Evolutionary conservation across 2,888 invertebrate species (phyloP), one percentile per base, ranked within the genome.

Genomic region (Cetonia aurata): DNA sequence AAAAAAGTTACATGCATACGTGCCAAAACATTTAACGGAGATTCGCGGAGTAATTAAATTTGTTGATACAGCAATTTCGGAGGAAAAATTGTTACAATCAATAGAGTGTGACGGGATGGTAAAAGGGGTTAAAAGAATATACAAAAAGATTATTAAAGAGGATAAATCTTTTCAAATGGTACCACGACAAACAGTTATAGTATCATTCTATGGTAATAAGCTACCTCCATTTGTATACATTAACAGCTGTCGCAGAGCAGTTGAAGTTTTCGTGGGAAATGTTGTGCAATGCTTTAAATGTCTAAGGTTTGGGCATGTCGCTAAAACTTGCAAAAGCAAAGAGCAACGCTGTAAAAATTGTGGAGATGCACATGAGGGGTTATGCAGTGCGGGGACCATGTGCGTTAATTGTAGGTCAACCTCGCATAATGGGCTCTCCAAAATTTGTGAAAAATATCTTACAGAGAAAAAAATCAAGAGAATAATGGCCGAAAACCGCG

Each of bases 11-110:
- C 19, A 0, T 10, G 13, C 17, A 6, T 53, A 53, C 19, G 31
- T 25, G 4, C 12, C 53, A 6, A 53, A 53, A 53, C 31, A 53
- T 31, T 12, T 6, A 53, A 25, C 25, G 3, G 52, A 52, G 9
- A 25, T 52, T 25, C 17, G 17, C 8, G 53, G 53, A 9, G 53
- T 53, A 6, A 25, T 31, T 53, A 53, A 19, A 25, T 53, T 19
- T 52, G 10, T 52, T 19, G 52, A 53, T 25, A 53, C n/a, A 3
- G 6, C 12, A 1, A 53, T 53, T 52, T 19, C 52, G 2, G 53
- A 31, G 19, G 53, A 53, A 25, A 25, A 53, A 19, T 52, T 52
- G 19, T 25, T 53, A 53, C 53, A 53, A 53, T 53, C 12, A 10
- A 53, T 53, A 25, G 25, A 25, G 10, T 53, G 53, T n/a, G 25